These are phyloP conservation scores for Seira musarum DNA, from an alignment of 2,888 invertebrate genomes.

Conservation along the genomic window DNA sequence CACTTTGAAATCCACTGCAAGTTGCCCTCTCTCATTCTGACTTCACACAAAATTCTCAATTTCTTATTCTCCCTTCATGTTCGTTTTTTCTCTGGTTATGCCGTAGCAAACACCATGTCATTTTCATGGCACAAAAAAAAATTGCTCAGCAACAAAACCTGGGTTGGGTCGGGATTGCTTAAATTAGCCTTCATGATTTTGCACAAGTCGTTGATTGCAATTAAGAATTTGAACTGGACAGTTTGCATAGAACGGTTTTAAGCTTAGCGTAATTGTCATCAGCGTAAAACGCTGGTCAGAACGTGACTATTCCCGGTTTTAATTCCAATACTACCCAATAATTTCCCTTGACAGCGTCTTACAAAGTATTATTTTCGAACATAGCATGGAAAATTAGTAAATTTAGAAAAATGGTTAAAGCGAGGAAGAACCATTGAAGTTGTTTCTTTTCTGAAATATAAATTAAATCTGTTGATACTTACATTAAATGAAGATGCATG, in stretches of 20 bases:
- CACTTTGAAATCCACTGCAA: constrained; percentile 5
- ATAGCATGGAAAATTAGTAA: neutral
- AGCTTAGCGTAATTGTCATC: too few species aligned
- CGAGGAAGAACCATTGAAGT: too few species aligned
- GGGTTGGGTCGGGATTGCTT: constrained; percentile 17
- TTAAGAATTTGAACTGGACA: too few species aligned
- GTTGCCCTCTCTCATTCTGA: neutral
- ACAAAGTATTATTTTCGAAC: too few species aligned
- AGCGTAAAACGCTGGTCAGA: too few species aligned
- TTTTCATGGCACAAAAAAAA: constrained; percentile 37
- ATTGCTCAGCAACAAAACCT: constrained; percentile 14
- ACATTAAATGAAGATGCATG: neutral
- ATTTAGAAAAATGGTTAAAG: too few species aligned
- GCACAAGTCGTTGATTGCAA: too few species aligned
- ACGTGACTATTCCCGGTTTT: too few species aligned
- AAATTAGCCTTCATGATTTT: neutral
- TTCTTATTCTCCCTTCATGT: constrained; percentile 4
- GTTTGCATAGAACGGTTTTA: too few species aligned
- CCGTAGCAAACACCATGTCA: constrained; percentile 30
- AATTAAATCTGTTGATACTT: neutral
- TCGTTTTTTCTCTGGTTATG: constrained; percentile 3
- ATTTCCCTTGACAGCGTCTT: too few species aligned
- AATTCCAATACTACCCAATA: too few species aligned
- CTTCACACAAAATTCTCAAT: neutral
- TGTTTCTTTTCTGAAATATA: too few species aligned